Evolutionary conservation across 2,888 invertebrate genomes (phyloP), one percentile per base, ranked within the genome.

Genomic region (Eledona agricola): DNA sequence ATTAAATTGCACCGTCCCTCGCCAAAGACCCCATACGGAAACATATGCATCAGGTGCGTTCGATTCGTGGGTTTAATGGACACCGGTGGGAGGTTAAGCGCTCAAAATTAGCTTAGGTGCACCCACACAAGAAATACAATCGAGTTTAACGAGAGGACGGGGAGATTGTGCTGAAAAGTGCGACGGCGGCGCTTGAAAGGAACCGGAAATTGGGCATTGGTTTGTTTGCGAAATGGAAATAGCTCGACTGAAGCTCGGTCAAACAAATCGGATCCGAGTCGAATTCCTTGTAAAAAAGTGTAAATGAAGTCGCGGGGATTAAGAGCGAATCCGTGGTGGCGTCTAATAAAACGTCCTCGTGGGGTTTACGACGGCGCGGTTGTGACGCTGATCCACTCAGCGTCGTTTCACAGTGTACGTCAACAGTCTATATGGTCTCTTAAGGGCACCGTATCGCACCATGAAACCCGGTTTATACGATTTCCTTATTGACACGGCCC

Each of bases 321-420:
- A 9, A 4, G n/a, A 11, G 10, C 6, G 22, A 43, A 17, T 19
- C 29, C 15, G 31, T 43, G 22, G 12, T 16, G 49, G 38, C 40
- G 50, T 50, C 29, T 50, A 50, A 50, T 50, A 50, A 50, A 40
- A 40, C 40, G 50, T 31, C 15, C 40, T 32, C 40, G 17, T 12
- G 50, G 12, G 50, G 40, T 38, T 50, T 50, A 45, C 45, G 16
- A 25, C 15, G 19, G 25, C 17, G 22, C 20, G 47, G 37, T 47
- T 45, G 29, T 46, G 45, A 45, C 52, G 34, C 52, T 53, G 52
- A 53, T 53, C 52, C 52, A 53, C 52, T 53, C 47, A 40, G 26
- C 40, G 34, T 15, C 25, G 46, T 34, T 53, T 53, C 46, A 53
- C 52, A 47, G 28, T 46, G 34, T 47, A 23, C 40, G 52, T 53